Percentiles rank a stretch among this genome's conserved stretches.
Evolutionary conservation across 2,797 vertebrate genomes (phyloP).

Genomic region (Peromyscus aztecus): DNA sequence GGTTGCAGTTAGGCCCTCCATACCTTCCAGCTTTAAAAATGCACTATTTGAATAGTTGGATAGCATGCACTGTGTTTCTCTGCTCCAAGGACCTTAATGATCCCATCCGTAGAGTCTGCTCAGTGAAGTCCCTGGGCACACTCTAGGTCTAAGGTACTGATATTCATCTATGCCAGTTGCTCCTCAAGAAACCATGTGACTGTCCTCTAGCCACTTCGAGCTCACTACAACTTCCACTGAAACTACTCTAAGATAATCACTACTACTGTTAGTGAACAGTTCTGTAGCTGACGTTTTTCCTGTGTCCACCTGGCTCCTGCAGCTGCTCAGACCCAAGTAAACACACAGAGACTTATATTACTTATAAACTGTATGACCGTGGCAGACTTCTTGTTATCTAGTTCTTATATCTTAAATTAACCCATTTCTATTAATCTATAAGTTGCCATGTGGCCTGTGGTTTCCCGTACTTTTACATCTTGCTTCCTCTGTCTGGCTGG

Average conservation of each 20-base stretch:
- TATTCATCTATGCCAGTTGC: background rate
- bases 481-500: too few relatives aligned
- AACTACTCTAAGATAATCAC: background rate
- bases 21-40: slow-evolving; percentile 7
- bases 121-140: background rate
- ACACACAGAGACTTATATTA: too few relatives aligned
- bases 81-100: background rate
- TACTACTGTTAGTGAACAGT: background rate
- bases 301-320: too few relatives aligned
- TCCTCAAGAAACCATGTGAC: background rate
- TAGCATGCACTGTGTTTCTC: background rate
- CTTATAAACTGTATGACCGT: too few relatives aligned
- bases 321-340: too few relatives aligned
- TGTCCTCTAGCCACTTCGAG: background rate
- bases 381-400: too few relatives aligned
- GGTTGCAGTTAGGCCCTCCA: background rate
- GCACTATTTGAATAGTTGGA: background rate
- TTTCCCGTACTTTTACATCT: too few relatives aligned
- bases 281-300: too few relatives aligned
- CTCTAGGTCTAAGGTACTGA: background rate
- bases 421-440: too few relatives aligned
- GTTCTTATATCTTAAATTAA: too few relatives aligned
- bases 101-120: background rate
- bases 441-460: too few relatives aligned
- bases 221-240: background rate